Evolutionary conservation across 2,797 vertebrate genomes (phyloP).

Genomic region (Peromyscus nudipes): DNA sequence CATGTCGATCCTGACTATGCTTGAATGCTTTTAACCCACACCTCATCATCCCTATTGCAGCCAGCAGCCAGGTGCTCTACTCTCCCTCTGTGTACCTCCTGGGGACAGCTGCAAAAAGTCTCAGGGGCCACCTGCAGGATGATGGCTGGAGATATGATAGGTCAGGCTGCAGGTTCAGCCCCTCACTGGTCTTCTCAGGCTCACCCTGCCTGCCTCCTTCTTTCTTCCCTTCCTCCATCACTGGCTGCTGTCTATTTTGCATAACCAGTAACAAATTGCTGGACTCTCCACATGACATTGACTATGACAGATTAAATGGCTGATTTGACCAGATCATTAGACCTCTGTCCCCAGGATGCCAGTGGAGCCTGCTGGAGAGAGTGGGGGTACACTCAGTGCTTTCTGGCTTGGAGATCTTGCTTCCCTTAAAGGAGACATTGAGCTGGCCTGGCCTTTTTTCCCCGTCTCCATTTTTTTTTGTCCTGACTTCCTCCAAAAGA

Average conservation of each 20-base stretch:
- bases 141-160: not conserved
- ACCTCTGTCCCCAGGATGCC: not conserved
- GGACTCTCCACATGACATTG: conserved; percentile 11
- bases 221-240: not conserved
- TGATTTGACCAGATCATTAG: conserved; percentile 25
- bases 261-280: not conserved
- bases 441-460: not conserved
- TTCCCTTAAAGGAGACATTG: not conserved
- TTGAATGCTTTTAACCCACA: not conserved
- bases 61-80: not conserved
- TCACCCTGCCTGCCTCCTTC: not conserved
- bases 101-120: not conserved
- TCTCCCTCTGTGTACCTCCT: not conserved
- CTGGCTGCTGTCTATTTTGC: not conserved
- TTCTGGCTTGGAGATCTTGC: fast-evolving
- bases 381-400: fast-evolving
- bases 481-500: not conserved
- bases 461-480: not conserved
- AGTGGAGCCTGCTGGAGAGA: fast-evolving
- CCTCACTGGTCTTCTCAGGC: not conserved
- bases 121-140: not conserved
- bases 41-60: not conserved
- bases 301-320: not conserved
- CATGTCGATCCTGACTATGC: not conserved
- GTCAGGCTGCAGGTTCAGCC: not conserved